Conservation (phyloP, 1,140 invertebrate genomes). For the Heliothis virescens region DNA sequence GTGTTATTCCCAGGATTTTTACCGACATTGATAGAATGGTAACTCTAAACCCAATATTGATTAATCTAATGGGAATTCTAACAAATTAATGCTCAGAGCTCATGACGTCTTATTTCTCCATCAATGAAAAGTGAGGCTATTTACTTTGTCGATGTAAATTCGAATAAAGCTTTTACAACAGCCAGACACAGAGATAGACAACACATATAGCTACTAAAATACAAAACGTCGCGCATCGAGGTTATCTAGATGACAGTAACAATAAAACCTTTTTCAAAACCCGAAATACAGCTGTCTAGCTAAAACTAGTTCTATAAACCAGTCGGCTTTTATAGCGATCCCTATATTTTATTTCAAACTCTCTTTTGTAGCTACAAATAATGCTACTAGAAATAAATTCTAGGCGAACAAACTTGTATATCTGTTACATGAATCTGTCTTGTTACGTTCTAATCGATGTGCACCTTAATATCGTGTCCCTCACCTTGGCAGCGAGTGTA, state of each 20-base stretch:
- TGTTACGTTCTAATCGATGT: slow-evolving; percentile 34
- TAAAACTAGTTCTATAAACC: slow-evolving; percentile 25
- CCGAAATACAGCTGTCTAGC: slow-evolving; percentile 13
- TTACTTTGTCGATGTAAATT: no score
- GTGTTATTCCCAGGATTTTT: no score
- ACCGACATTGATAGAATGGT: no score
- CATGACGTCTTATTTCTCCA: no score
- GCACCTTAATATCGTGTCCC: slow-evolving; percentile 52
- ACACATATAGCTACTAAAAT: background rate
- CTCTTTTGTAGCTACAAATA: background rate
- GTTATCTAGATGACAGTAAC: slow-evolving; percentile 33
- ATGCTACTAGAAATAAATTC: background rate
- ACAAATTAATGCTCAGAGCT: no score
- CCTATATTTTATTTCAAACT: slow-evolving; percentile 23
- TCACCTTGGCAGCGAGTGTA: slow-evolving; percentile 71
- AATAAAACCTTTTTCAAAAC: slow-evolving; percentile 29
- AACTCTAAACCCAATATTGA: no score
- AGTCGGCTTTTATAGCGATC: slow-evolving; percentile 12
- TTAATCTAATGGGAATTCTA: no score
- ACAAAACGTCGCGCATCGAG: slow-evolving; percentile 4
- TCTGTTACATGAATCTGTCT: background rate
- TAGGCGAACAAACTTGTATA: background rate
- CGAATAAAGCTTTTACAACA: slow-evolving; percentile 17
- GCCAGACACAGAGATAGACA: slow-evolving; percentile 7
- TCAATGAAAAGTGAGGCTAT: no score